A percentile compares a stretch with the other conserved stretches of the same genome.
phyloP scores from a whole-genome alignment of 2,888 invertebrate species.

The Metacarcinus magister region DNA sequence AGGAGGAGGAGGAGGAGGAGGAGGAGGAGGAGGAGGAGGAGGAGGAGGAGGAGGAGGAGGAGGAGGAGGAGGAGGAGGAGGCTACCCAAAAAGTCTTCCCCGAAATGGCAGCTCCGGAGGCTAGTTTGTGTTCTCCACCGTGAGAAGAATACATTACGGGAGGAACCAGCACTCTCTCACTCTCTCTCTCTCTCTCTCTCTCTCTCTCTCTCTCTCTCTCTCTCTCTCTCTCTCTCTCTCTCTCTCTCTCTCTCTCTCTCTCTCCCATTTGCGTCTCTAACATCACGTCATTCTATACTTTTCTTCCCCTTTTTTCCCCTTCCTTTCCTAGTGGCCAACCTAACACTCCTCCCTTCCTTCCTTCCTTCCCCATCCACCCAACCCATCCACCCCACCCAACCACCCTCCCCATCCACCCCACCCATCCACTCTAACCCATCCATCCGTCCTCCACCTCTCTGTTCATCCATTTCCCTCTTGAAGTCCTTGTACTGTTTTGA shows the following conservation, averaged over 20 bases:
- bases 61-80: conserved; percentile 33
- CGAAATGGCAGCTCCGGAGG: conserved; percentile 6
- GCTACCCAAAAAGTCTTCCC: neutral
- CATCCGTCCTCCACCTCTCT: neutral
- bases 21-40: conserved; percentile 15
- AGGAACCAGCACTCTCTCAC: neutral
- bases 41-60: neutral
- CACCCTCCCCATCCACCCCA: neutral
- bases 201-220: conserved; percentile 10
- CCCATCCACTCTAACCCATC: neutral
- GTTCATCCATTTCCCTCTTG: neutral
- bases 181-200: conserved; percentile 36
- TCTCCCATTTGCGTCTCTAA: neutral
- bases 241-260: neutral
- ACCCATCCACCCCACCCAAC: neutral
- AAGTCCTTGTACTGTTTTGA: neutral
- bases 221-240: neutral
- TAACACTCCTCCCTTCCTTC: neutral
- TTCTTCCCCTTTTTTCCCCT: neutral
- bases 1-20: too few species aligned
- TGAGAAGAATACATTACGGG: conserved; percentile 30
- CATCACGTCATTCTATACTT: neutral
- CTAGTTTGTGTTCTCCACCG: conserved; percentile 18
- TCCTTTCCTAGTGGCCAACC: neutral
- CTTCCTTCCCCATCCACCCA: neutral